Evolutionary conservation across 37 sponge, comb jelly and placozoan genomes (phyloP).

Genomic region (Aphrocallistes beatrix): DNA sequence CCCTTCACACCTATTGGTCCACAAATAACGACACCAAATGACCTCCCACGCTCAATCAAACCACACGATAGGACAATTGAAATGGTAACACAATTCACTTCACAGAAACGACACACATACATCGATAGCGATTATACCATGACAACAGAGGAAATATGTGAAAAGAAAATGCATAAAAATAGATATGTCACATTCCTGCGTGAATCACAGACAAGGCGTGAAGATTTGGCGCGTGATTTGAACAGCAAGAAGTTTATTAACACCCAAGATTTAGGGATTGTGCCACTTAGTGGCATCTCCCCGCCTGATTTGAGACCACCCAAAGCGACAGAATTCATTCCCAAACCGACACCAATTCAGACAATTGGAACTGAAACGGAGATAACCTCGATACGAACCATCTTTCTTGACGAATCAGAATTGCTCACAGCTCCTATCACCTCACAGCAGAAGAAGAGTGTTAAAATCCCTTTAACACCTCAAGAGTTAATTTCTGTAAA

Average conservation of each 20-base stretch:
- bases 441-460: neutral
- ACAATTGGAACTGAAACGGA: neutral
- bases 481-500: neutral
- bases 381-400: neutral
- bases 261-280: neutral
- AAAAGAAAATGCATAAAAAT: neutral
- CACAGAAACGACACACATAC: neutral
- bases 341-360: neutral
- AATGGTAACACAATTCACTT: neutral
- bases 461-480: neutral
- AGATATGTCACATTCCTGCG: neutral
- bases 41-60: neutral
- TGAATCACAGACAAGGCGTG: neutral
- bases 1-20: neutral
- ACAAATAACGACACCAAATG: slow-evolving; percentile 3
- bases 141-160: neutral
- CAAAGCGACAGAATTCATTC: neutral
- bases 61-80: neutral
- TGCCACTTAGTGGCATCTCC: neutral
- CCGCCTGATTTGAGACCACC: slow-evolving; percentile 12
- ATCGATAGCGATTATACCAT: neutral
- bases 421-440: neutral
- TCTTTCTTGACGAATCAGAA: neutral
- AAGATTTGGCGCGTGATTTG: slow-evolving; percentile 1
- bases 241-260: neutral